Percentiles rank a stretch among this genome's conserved stretches.
Evolutionary conservation across 1,140 invertebrate genomes (phyloP).

Genomic region (Drosophila ogumai): DNA sequence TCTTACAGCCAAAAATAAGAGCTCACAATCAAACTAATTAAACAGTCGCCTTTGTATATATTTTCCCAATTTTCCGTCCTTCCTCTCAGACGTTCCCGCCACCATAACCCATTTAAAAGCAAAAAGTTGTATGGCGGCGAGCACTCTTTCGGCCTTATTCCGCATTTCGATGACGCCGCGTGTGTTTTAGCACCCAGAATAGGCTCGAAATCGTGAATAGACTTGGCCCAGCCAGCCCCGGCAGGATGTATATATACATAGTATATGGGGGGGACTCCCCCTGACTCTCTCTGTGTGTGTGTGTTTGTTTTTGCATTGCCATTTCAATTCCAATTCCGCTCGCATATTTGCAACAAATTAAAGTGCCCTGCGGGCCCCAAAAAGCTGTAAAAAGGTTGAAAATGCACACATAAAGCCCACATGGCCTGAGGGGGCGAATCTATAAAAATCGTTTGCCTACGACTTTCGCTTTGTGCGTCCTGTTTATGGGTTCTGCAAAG

Average conservation of each 20-base stretch:
- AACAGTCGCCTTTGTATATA: neutral
- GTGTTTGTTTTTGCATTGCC: constrained; percentile 35
- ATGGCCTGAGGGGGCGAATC: constrained; percentile 12
- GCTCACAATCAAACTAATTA: constrained; percentile 10
- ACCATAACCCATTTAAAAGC: neutral
- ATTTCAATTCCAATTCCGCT: constrained; percentile 50
- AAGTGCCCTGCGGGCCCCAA: constrained; percentile 26
- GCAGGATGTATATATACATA: neutral
- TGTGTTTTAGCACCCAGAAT: constrained; percentile 57
- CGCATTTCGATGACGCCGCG: constrained; percentile 23
- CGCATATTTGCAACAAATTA: constrained; percentile 41
- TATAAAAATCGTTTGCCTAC: constrained; percentile 21
- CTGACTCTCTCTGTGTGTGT: neutral
- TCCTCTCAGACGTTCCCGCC: neutral
- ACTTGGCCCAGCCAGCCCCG: constrained; percentile 5
- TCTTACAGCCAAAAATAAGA: neutral
- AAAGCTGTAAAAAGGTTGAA: constrained; percentile 25
- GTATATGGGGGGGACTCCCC: neutral
- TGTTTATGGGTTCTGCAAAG: constrained; percentile 21
- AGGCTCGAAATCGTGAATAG: constrained; percentile 53
- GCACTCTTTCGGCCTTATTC: constrained; percentile 12
- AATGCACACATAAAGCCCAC: constrained; percentile 29
- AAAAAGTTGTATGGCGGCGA: constrained; percentile 11
- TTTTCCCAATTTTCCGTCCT: neutral
- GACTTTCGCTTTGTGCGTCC: constrained; percentile 18